A percentile compares a stretch with the other conserved stretches of the same genome.
These are phyloP conservation scores for Mythimna loreyi DNA, from an alignment of 2,888 invertebrate species.

Conservation along the genomic window DNA sequence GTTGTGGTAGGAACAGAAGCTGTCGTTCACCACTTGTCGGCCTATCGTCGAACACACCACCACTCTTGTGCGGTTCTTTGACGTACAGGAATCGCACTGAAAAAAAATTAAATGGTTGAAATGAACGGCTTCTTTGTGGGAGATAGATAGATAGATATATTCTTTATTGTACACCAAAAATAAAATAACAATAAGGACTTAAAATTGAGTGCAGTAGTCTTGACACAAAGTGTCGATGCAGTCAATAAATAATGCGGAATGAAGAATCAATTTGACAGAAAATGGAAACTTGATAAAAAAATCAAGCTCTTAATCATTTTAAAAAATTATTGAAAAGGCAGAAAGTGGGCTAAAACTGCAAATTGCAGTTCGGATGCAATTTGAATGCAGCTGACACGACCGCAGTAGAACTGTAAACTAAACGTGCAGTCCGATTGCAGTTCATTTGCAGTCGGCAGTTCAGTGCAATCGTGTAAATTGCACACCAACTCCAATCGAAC, in stretches of 20 bases:
- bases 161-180: too few species aligned
- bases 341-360: too few species aligned
- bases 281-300: background rate
- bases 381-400: too few species aligned
- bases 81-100: slow-evolving; percentile 95
- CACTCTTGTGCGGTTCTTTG: slow-evolving; percentile 93
- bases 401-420: too few species aligned
- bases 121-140: background rate
- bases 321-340: too few species aligned
- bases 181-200: too few species aligned
- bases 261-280: background rate
- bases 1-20: slow-evolving; percentile 92
- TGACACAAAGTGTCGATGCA: background rate
- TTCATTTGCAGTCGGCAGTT: too few species aligned
- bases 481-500: too few species aligned
- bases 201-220: background rate
- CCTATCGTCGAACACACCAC: slow-evolving; percentile 94
- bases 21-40: slow-evolving; percentile 92
- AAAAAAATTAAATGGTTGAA: slow-evolving; percentile 40
- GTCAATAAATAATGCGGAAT: background rate
- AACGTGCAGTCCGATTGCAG: too few species aligned
- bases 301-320: background rate
- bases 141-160: too few species aligned
- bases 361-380: too few species aligned
- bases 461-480: too few species aligned